Base-by-base conservation (phyloP, 2,888 invertebrate genomes). In the Brenthis ino region DNA sequence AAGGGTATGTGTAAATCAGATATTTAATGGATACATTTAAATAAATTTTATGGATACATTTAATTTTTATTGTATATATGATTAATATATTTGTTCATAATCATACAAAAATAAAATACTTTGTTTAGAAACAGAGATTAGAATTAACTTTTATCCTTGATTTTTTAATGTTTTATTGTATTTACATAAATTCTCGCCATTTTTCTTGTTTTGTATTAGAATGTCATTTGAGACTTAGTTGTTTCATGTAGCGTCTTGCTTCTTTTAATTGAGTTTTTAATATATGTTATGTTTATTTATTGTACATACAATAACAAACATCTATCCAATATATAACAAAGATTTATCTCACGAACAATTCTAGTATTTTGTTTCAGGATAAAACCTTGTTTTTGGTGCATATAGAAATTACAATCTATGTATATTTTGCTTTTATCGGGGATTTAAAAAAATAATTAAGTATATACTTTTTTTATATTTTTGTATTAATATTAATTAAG, bases 1-100 rank as follows among this genome's bases (percentile, higher is more conserved):
- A 37, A 16, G n/a, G 64, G 51, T 58, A 60, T 64, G 64, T 70
- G 68, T 69, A 60, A 57, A 69, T 60, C 50, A 60, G 50, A 11
- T 58, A 48, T 58, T 47, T 24, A n/a, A 50, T n/a, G 48, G 28
- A 6, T 48, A 37, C 58, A 63, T 20, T 20, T 20, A 20, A 20
- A 20, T 20, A 20, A 20, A 48, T 58, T 47, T 24, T 11, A 50
- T n/a, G 48, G 28, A 6, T 48, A 37, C 58, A 63, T 50, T 50
- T 50, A 33, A 60, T 28, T 60, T 60, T 48, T 28, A 60, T 60
- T 33, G 8, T 60, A 33, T 28, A 60, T 12, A 50, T 60, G 11
- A 48, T 13, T 20, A 14, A 14, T 37, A 20, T 6, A 20, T 58
- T 24, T 24, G 5, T 50, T 60, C 12, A 20, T 12, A 24, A 48